These are phyloP conservation scores for Pungitius pungitius DNA, from an alignment of 2,113 vertebrate genomes.

Conservation along the genomic window DNA sequence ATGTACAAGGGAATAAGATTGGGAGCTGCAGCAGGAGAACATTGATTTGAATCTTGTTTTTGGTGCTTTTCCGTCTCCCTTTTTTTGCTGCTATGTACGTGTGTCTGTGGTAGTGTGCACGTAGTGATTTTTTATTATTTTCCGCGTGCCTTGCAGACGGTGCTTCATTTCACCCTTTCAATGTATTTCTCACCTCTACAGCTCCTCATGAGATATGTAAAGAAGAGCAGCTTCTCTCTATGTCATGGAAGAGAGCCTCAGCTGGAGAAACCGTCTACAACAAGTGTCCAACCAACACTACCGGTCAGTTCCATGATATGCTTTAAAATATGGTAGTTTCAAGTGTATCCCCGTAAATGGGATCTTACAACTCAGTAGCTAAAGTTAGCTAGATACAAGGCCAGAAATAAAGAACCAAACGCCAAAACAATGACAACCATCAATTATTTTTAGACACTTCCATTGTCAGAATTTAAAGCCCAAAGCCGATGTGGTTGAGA, in stretches of 20 bases:
- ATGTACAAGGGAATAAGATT: constrained; percentile 65
- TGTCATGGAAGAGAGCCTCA: constrained; percentile 95
- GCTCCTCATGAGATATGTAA: constrained; percentile 95
- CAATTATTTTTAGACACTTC: background rate
- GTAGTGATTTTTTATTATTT: constrained; percentile 37
- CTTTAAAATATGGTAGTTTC: background rate
- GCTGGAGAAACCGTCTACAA: constrained; percentile 96
- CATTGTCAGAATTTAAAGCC: constrained; percentile 4
- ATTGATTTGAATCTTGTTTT: constrained; percentile 69
- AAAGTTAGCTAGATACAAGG: background rate
- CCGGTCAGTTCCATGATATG: constrained; percentile 81
- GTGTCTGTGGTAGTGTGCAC: constrained; percentile 18
- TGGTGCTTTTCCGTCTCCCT: constrained; percentile 40
- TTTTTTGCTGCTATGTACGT: background rate
- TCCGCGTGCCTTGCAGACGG: constrained; percentile 14
- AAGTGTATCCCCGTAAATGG: background rate
- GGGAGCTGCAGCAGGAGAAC: constrained; percentile 59
- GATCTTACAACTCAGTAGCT: background rate
- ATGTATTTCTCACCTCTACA: constrained; percentile 64
- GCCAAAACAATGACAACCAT: constrained; percentile 9
- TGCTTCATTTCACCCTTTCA: constrained; percentile 23
- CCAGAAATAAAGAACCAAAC: background rate
- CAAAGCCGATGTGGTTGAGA: constrained; percentile 23
- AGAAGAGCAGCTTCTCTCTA: constrained; percentile 88
- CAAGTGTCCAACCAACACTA: constrained; percentile 96